These are phyloP conservation scores for Stramonita haemastoma DNA, from an alignment of 2,888 invertebrate species.

Conservation along the genomic window DNA sequence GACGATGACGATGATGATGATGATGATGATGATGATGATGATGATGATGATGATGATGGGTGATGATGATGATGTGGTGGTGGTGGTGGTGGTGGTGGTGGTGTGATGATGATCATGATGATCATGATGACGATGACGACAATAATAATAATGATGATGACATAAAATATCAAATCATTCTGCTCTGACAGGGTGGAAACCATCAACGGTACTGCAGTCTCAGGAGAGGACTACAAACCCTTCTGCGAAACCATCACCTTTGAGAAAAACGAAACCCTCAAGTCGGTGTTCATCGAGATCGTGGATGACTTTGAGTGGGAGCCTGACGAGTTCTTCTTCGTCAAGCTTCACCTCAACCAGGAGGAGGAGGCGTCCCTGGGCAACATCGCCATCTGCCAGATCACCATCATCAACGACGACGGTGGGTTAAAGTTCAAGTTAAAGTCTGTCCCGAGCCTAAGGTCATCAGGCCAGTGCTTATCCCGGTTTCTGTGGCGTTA, in stretches of 20 bases:
- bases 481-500: too few species aligned
- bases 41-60: too few species aligned
- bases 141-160: not conserved
- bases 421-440: too few species aligned
- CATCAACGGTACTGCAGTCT: slow-evolving; percentile 81
- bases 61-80: too few species aligned
- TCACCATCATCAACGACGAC: slow-evolving; percentile 82
- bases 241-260: slow-evolving; percentile 80
- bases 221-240: slow-evolving; percentile 80
- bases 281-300: slow-evolving; percentile 79
- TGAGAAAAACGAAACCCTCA: slow-evolving; percentile 79
- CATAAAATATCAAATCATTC: not conserved
- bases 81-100: too few species aligned
- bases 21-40: too few species aligned
- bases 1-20: too few species aligned
- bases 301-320: slow-evolving; percentile 82
- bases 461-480: too few species aligned
- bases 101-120: too few species aligned
- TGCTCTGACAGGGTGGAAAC: slow-evolving; percentile 79
- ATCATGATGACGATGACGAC: too few species aligned
- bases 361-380: slow-evolving; percentile 78
- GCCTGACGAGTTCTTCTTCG: slow-evolving; percentile 82
- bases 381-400: slow-evolving; percentile 80
- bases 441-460: too few species aligned
- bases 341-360: slow-evolving; percentile 76